Conservation (phyloP, 2,113 vertebrate genomes). For the Brachypodius melanocephalos region DNA sequence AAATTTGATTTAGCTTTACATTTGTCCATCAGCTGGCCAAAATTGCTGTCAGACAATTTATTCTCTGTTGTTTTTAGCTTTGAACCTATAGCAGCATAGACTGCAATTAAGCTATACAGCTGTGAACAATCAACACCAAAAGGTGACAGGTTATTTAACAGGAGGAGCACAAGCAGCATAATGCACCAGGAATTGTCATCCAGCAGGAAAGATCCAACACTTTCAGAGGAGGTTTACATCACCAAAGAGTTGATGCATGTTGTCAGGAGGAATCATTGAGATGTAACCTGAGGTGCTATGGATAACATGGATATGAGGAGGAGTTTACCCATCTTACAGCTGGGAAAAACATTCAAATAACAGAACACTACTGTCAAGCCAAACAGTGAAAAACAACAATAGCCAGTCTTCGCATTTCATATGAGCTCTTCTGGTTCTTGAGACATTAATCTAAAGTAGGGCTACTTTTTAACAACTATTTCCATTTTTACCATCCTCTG, state of each 20-base stretch:
- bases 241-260: neutral
- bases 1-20: neutral
- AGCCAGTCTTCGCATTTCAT: neutral
- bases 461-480: neutral
- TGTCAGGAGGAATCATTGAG: neutral
- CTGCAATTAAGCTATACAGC: neutral
- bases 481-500: neutral
- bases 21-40: neutral
- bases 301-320: neutral
- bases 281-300: neutral
- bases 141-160: neutral
- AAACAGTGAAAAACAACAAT: neutral
- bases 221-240: neutral
- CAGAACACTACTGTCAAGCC: neutral
- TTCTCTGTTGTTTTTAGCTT: neutral
- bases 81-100: neutral
- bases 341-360: neutral
- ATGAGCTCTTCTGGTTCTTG: neutral
- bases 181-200: neutral
- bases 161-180: fast-evolving
- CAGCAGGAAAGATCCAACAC: neutral
- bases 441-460: neutral
- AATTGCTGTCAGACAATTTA: neutral
- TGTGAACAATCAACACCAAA: neutral
- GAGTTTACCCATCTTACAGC: neutral